These are phyloP conservation scores for Dynastes hyllus DNA, from an alignment of 2,888 invertebrate genomes.

Conservation along the genomic window DNA sequence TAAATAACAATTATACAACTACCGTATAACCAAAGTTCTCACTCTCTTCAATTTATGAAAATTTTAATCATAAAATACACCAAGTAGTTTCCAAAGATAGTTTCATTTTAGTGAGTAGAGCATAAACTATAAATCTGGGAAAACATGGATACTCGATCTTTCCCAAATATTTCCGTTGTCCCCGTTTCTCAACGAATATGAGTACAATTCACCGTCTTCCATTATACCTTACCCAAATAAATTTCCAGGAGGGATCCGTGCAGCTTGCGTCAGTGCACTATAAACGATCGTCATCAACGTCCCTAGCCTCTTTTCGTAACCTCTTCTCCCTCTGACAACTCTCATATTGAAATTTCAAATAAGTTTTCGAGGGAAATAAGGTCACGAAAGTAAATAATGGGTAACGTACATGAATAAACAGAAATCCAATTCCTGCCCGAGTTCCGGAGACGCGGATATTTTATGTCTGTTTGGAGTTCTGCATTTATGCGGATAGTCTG, in stretches of 20 bases:
- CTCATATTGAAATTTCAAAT: conserved; percentile 40
- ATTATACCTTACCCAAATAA: conserved; percentile 38
- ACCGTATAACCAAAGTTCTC: too few relatives aligned
- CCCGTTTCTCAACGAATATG: conserved; percentile 21
- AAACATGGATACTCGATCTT: not conserved
- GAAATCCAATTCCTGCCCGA: conserved; percentile 25
- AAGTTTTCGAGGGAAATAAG: conserved; percentile 31
- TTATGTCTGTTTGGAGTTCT: conserved; percentile 20
- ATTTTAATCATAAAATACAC: too few relatives aligned
- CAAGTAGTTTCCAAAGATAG: too few relatives aligned
- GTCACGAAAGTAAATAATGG: conserved; percentile 46
- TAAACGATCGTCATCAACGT: conserved; percentile 14
- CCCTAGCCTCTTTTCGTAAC: conserved; percentile 1
- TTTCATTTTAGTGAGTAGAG: too few relatives aligned
- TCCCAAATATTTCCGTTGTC: not conserved
- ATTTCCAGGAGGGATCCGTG: conserved; percentile 27
- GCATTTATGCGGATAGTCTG: not conserved
- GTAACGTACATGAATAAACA: conserved; percentile 37
- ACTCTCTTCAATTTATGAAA: too few relatives aligned
- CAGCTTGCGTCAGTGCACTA: conserved; percentile 37
- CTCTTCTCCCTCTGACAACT: not conserved
- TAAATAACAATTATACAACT: too few relatives aligned
- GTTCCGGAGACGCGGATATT: conserved; percentile 23
- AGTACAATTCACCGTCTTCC: conserved; percentile 6
- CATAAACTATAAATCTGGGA: too few relatives aligned